phyloP scores from a whole-genome alignment of 2,888 invertebrate species.

The Drosophila kanekoi region DNA sequence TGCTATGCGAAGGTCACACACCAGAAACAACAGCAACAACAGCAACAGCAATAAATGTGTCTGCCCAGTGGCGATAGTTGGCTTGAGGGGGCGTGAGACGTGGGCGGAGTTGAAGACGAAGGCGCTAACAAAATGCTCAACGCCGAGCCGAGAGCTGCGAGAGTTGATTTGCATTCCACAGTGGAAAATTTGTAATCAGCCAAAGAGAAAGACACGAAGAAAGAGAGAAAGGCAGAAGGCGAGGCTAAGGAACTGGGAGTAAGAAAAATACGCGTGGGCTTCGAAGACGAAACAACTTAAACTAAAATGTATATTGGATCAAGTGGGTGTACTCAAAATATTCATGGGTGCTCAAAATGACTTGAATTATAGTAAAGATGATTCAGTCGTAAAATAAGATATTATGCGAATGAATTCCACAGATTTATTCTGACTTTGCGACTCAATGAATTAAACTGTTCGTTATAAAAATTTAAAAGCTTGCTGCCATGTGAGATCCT shows the following conservation, averaged over 20 bases:
- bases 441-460: conserved; percentile 9
- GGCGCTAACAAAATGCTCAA: conserved; percentile 36
- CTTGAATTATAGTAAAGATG: conserved; percentile 1
- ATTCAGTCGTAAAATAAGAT: conserved; percentile 5
- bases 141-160: conserved; percentile 5
- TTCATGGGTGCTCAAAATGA: not conserved
- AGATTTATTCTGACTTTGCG: not conserved
- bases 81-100: conserved; percentile 23
- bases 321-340: conserved; percentile 20
- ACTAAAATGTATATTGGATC: not conserved
- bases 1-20: conserved; percentile 75
- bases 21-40: conserved; percentile 28
- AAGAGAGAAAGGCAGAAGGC: conserved; percentile 28
- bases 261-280: not conserved
- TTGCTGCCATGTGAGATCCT: not conserved
- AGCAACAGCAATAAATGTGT: conserved; percentile 25
- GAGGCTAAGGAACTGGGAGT: not conserved
- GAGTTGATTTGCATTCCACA: conserved; percentile 19
- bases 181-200: conserved; percentile 20
- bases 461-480: not conserved
- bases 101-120: conserved; percentile 49
- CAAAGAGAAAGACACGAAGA: conserved; percentile 6
- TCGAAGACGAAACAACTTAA: conserved; percentile 1
- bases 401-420: conserved; percentile 3
- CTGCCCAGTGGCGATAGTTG: conserved; percentile 47